A percentile compares a stretch with the other conserved stretches of the same genome.
phyloP scores from a whole-genome alignment of 1,140 invertebrate genomes.

The Euglossa dilemma region DNA sequence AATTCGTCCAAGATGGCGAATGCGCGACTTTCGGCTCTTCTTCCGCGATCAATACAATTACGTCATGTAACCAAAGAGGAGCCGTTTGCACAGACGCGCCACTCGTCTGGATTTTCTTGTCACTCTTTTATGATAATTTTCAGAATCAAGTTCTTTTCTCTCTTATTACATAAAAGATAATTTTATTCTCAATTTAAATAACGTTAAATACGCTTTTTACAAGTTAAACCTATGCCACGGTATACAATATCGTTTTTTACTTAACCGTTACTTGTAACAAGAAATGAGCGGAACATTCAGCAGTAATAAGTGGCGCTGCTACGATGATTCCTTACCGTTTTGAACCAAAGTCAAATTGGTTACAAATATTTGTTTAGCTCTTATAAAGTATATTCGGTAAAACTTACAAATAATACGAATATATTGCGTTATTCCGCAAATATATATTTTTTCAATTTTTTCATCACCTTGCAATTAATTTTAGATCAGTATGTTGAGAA shows the following conservation, averaged over 20 bases:
- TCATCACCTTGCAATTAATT: neutral
- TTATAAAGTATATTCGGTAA: neutral
- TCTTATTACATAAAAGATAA: constrained; percentile 20
- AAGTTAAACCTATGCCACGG: neutral
- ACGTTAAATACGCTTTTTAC: constrained; percentile 25
- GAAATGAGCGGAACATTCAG: constrained; percentile 61
- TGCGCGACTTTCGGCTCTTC: constrained; percentile 79
- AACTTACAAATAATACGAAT: neutral
- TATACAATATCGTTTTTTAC: constrained; percentile 36
- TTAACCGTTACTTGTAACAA: constrained; percentile 52
- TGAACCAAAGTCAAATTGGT: constrained; percentile 54
- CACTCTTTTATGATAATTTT: constrained; percentile 36
- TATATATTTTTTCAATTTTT: constrained; percentile 13
- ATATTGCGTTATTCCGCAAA: neutral
- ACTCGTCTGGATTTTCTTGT: constrained; percentile 62
- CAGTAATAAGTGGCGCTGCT: constrained; percentile 61
- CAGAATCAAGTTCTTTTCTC: neutral
- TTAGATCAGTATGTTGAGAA: neutral
- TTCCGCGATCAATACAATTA: constrained; percentile 85
- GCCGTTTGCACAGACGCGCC: constrained; percentile 67
- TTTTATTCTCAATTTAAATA: constrained; percentile 15
- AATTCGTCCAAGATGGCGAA: constrained; percentile 84
- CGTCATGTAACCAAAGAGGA: constrained; percentile 81
- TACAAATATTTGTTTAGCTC: constrained; percentile 14
- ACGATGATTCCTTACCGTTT: constrained; percentile 55